These are phyloP conservation scores for Branchellion lobata DNA, from an alignment of 2,888 invertebrate genomes.

Conservation along the genomic window DNA sequence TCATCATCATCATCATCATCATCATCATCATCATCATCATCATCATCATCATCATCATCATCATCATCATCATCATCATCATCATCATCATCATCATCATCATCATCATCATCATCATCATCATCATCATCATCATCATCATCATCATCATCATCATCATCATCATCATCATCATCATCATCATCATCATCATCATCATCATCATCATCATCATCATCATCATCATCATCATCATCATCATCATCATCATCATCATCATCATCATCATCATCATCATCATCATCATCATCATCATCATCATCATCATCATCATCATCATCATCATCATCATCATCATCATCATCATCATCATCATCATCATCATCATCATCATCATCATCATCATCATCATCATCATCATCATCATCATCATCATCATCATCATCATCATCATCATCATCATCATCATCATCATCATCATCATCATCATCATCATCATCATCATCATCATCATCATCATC, in stretches of 20 bases:
- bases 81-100: constrained; percentile 41
- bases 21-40: constrained; percentile 62
- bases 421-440: too few species aligned
- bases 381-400: constrained; percentile 6
- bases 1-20: constrained; percentile 57
- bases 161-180: background rate
- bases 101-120: constrained; percentile 40
- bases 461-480: too few species aligned
- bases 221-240: background rate
- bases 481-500: too few species aligned
- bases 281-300: constrained; percentile 23
- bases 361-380: constrained; percentile 16
- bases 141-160: constrained; percentile 62
- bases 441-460: too few species aligned
- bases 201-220: constrained; percentile 34
- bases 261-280: background rate
- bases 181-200: constrained; percentile 62
- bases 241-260: constrained; percentile 5
- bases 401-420: background rate
- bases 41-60: constrained; percentile 39
- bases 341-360: constrained; percentile 18
- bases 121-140: constrained; percentile 41
- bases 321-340: background rate
- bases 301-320: background rate
- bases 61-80: constrained; percentile 40